phyloP scores from a whole-genome alignment of 1,140 invertebrate genomes.

The Dreissena polymorpha region DNA sequence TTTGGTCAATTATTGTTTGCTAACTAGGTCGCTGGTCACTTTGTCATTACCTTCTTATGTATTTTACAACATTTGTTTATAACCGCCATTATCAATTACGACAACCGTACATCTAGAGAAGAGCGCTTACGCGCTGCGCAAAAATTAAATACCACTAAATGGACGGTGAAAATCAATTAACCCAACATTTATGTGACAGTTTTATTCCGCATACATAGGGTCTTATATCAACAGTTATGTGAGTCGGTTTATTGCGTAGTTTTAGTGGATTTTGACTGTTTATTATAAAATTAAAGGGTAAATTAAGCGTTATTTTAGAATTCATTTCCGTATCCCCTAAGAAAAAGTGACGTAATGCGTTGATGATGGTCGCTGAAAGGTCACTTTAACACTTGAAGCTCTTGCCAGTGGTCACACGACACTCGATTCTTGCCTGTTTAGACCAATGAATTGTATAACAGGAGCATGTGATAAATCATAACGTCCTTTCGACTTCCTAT shows the following conservation, averaged over 20 bases:
- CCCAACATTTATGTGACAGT: not conserved
- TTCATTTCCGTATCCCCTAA: not conserved
- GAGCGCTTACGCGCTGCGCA: not conserved
- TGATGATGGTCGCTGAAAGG: too few relatives aligned
- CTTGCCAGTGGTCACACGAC: too few relatives aligned
- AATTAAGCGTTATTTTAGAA: not conserved
- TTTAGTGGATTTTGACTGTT: not conserved
- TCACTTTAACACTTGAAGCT: too few relatives aligned
- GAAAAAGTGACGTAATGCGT: not conserved
- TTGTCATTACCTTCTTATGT: not conserved
- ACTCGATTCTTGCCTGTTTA: too few relatives aligned
- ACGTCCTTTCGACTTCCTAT: too few relatives aligned
- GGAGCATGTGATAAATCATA: too few relatives aligned
- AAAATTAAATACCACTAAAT: constrained; percentile 5
- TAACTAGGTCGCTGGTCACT: constrained; percentile 4
- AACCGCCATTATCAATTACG: constrained; percentile 8
- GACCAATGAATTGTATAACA: too few relatives aligned
- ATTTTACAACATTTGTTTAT: not conserved
- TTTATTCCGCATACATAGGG: not conserved
- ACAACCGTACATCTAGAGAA: not conserved
- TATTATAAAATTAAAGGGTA: not conserved
- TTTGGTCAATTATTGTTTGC: not conserved
- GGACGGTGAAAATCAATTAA: constrained; percentile 6
- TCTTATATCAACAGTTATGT: not conserved
- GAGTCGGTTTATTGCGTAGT: not conserved